Evolutionary conservation across 2,888 invertebrate genomes (phyloP).

Genomic region (Hirudinaria manillensis): DNA sequence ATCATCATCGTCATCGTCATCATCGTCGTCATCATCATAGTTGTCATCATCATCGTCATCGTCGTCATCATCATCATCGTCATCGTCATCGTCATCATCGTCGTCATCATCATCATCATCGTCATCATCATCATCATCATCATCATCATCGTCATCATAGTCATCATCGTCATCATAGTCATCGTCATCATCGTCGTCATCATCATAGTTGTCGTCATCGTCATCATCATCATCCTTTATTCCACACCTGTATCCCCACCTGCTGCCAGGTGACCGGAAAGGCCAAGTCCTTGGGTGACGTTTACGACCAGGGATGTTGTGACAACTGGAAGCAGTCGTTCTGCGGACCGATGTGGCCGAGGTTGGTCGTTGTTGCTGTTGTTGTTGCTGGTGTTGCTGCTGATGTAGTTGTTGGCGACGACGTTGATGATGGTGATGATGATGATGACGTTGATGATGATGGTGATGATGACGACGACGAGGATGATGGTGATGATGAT

Average conservation of each 20-base stretch:
- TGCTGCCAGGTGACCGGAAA: constrained; percentile 78
- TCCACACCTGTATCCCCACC: too few relatives aligned
- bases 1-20: too few relatives aligned
- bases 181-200: constrained; percentile 3
- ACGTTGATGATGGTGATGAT: constrained; percentile 12
- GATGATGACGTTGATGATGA: not conserved
- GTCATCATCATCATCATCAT: constrained; percentile 4
- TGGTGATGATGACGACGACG: not conserved
- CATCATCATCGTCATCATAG: not conserved
- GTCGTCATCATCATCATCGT: not conserved
- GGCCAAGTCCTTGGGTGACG: constrained; percentile 96
- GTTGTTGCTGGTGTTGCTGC: not conserved
- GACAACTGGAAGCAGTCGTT: constrained; percentile 89
- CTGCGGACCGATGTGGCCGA: constrained; percentile 63
- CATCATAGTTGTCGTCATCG: not conserved
- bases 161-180: not conserved
- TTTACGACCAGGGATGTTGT: constrained; percentile 91
- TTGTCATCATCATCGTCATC: too few relatives aligned
- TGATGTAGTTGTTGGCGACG: constrained; percentile 13
- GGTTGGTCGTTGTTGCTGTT: constrained; percentile 15
- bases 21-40: too few relatives aligned
- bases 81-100: constrained; percentile 4
- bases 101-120: constrained; percentile 12
- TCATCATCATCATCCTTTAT: not conserved
- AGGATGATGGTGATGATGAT: not conserved